Evolutionary conservation across 2,888 invertebrate genomes (phyloP).

Genomic region (Priocnemis perturbator): DNA sequence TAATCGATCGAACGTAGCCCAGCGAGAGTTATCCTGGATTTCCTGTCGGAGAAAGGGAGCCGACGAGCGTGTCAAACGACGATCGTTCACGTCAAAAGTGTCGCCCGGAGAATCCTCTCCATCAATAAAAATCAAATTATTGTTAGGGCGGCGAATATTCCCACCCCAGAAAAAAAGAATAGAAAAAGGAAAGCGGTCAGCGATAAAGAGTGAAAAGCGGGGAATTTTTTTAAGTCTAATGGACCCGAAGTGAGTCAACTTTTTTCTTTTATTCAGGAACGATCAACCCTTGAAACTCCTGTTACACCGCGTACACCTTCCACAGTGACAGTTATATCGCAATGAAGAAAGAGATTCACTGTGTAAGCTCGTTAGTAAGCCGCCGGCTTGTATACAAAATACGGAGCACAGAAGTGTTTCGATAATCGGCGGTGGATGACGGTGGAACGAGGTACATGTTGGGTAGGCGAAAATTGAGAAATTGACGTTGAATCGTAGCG

Average conservation of each 20-base stretch:
- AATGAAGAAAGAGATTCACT: no score
- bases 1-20: conserved; percentile 39
- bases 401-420: no score
- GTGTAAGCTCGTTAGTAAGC: no score
- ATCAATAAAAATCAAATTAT: conserved; percentile 70
- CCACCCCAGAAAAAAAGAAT: conserved; percentile 48
- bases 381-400: no score
- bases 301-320: no score
- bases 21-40: conserved; percentile 40
- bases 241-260: no score
- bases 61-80: conserved; percentile 29
- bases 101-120: conserved; percentile 30
- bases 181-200: not conserved
- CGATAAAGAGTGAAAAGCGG: no score
- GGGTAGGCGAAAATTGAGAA: conserved; percentile 10
- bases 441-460: not conserved
- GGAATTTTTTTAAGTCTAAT: no score
- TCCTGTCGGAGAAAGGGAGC: conserved; percentile 30
- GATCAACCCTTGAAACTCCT: no score
- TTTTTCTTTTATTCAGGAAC: no score
- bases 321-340: no score
- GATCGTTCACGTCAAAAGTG: not conserved
- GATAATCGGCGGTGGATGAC: not conserved
- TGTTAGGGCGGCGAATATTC: conserved; percentile 62
- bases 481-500: not conserved